Evolutionary conservation across 1,140 invertebrate genomes (phyloP), one percentile per base, ranked within the genome.

Genomic region (Ruditapes philippinarum): DNA sequence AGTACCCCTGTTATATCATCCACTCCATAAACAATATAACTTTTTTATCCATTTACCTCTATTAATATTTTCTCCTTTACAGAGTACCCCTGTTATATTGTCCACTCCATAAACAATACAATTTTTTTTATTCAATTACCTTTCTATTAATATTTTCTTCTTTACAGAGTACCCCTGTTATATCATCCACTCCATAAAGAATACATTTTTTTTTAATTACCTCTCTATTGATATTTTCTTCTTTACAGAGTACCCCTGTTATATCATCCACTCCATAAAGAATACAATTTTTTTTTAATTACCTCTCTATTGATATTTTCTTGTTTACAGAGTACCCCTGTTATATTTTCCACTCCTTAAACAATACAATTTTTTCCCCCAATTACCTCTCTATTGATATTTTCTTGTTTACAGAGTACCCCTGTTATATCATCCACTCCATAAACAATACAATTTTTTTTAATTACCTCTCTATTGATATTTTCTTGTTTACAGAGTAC

Each of bases 181-280:
- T 98, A 95, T 99, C 99, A 96, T 99, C 99, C 54, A 97, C 97
- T 19, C n/a, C n/a, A n/a, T n/a, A n/a, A n/a, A n/a, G n/a, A 98
- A 97, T 31, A 99, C 96, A 11, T 97, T 97, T 31, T 98, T 97
- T 25, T 98, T 96, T 49, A 99, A 96, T 94, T 98, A 97, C 1
- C 97, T 96, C 93, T 98, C 97, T 11, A 99, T 97, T 90, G 97
- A 95, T 96, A 73, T 98, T 97, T 90, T 97, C 97, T 49, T 97
- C 97, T 0, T 98, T 98, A 1, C 99, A 97, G 38, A 99, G 96
- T 91, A 97, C 96, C 80, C 97, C 96, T 0, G 99, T 99, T 79
- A 99, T 98, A 95, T 99, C 99, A 96, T 99, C 99, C 54, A 97
- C 97, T 19, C n/a, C n/a, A n/a, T n/a, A n/a, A n/a, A n/a, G n/a